Conservation (phyloP, 1,140 invertebrate genomes). For the Caenorhabditis brenneri region DNA sequence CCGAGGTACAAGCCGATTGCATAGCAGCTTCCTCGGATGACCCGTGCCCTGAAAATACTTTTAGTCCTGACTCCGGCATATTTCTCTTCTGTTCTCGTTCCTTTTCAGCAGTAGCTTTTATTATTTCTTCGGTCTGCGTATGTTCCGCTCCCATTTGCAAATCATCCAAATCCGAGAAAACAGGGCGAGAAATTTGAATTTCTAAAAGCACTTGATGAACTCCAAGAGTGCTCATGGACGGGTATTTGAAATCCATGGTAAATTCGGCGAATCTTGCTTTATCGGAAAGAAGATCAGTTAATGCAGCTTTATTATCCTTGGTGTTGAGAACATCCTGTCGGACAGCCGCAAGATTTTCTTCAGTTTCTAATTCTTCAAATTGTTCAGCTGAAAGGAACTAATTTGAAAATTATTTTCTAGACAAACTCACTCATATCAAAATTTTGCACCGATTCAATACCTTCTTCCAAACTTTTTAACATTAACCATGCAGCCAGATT, state of each 20-base stretch:
- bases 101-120: neutral
- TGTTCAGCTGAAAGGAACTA: neutral
- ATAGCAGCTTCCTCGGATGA: neutral
- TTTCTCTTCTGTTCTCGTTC: neutral
- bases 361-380: neutral
- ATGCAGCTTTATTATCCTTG: neutral
- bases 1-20: neutral
- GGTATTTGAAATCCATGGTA: neutral
- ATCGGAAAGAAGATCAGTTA: conserved; percentile 8
- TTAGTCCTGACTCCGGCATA: neutral
- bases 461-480: conserved; percentile 16
- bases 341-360: neutral
- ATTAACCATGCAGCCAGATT: conserved; percentile 19
- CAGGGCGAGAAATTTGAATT: neutral
- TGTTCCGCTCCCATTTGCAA: conserved; percentile 27
- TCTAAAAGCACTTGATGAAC: neutral
- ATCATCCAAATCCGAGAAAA: neutral
- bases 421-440: neutral
- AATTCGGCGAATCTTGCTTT: neutral
- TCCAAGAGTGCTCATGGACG: neutral
- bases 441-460: neutral
- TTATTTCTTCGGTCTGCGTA: neutral
- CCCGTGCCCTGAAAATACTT: neutral
- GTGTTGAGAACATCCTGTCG: neutral
- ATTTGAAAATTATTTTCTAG: neutral